phyloP scores from a whole-genome alignment of 2,113 vertebrate genomes.

The Ifrita kowaldi region DNA sequence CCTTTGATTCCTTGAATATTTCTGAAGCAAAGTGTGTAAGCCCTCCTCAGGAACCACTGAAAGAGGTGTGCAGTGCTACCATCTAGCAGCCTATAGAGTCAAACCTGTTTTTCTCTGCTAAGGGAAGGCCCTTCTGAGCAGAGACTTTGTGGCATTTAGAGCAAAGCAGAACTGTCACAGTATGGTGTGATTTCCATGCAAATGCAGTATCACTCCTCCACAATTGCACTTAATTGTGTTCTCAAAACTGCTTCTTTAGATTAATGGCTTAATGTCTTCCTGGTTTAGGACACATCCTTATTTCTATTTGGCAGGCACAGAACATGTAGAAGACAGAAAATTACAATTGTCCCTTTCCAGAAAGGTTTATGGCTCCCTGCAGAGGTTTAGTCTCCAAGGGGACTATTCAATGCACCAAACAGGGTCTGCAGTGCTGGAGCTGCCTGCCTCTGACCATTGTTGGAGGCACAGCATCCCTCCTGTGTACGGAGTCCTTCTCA shows the following conservation, averaged over 20 bases:
- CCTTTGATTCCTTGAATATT: neutral
- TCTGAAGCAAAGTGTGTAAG: neutral
- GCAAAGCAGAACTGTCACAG: neutral
- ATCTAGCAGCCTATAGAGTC: neutral
- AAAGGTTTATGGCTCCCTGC: neutral
- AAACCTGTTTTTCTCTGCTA: neutral
- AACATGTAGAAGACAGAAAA: neutral
- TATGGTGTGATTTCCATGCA: neutral
- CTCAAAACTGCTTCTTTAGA: neutral
- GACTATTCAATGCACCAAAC: neutral
- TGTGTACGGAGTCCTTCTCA: neutral
- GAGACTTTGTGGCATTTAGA: neutral
- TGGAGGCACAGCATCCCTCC: neutral
- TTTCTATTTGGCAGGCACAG: neutral
- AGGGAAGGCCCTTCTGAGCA: neutral
- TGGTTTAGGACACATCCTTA: neutral
- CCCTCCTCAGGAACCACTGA: neutral
- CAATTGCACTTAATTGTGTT: neutral
- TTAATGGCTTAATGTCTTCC: slow-evolving; percentile 10
- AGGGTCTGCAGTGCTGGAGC: neutral
- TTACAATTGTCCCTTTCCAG: neutral
- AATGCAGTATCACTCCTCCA: neutral
- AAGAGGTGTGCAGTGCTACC: neutral
- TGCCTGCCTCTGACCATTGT: rapidly evolving
- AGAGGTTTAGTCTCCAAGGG: neutral